Conservation (phyloP, 2,888 invertebrate genomes). For the Kuschelorhynchus macadamiae region DNA sequence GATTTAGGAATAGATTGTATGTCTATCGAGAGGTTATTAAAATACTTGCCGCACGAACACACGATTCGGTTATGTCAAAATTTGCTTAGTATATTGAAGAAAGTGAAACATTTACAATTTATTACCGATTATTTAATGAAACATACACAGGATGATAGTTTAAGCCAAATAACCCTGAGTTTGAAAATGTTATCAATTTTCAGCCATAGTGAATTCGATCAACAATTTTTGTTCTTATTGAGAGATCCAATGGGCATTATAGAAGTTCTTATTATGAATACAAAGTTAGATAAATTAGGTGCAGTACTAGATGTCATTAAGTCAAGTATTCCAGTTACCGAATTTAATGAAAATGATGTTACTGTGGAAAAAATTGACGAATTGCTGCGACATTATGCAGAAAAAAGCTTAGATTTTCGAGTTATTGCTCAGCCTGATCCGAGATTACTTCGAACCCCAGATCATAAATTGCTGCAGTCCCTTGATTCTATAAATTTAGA, state of each 20-base stretch:
- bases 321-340: conserved; percentile 64
- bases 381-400: conserved; percentile 81
- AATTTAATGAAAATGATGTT: conserved; percentile 68
- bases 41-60: conserved; percentile 73
- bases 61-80: conserved; percentile 76
- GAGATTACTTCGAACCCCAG: conserved; percentile 68
- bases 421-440: conserved; percentile 68
- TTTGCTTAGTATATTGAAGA: conserved; percentile 75
- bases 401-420: conserved; percentile 83
- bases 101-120: conserved; percentile 76
- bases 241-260: conserved; percentile 82
- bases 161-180: conserved; percentile 77
- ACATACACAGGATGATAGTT: conserved; percentile 68
- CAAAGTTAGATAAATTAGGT: conserved; percentile 78
- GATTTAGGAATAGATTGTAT: conserved; percentile 70
- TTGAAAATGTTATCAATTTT: conserved; percentile 78
- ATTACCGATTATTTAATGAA: conserved; percentile 74
- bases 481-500: conserved; percentile 77
- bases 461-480: conserved; percentile 74
- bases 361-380: conserved; percentile 78
- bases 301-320: conserved; percentile 74
- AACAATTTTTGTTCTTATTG: conserved; percentile 75
- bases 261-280: conserved; percentile 91
- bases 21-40: conserved; percentile 72
- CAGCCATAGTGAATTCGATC: conserved; percentile 71